Conservation (phyloP, 2,888 invertebrate species). For the Pachycephus smyrnensis region DNA sequence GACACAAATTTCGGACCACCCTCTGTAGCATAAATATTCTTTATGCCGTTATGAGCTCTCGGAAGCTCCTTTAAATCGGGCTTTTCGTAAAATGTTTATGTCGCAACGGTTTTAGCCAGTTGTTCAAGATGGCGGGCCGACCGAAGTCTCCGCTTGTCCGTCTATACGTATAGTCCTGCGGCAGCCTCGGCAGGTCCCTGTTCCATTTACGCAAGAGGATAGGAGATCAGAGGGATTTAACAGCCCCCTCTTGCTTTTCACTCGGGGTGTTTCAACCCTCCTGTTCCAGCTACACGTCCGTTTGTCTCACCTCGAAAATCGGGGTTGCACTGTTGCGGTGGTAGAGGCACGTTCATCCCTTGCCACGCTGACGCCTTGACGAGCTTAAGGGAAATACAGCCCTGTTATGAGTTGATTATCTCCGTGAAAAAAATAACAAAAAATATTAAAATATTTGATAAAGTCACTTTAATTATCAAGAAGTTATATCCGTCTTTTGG, state of each 20-base stretch:
- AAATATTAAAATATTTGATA: background rate
- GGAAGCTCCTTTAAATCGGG: background rate
- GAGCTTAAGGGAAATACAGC: background rate
- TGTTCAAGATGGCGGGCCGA: background rate
- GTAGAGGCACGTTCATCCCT: background rate
- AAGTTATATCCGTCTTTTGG: background rate
- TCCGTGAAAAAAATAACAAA: background rate
- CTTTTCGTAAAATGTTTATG: background rate
- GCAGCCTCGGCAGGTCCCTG: background rate
- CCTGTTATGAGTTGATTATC: background rate
- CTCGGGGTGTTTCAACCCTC: constrained; percentile 32
- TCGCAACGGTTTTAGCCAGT: background rate
- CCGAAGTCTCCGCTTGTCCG: background rate
- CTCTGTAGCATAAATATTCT: background rate
- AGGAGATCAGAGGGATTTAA: constrained; percentile 45
- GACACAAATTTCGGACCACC: background rate
- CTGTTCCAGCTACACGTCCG: constrained; percentile 1
- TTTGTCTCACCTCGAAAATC: background rate
- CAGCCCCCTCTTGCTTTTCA: constrained; percentile 43
- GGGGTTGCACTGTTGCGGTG: background rate
- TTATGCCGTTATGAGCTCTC: background rate
- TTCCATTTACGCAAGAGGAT: constrained; percentile 41
- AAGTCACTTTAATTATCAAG: background rate
- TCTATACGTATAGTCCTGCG: background rate
- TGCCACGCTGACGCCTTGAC: background rate